These are phyloP conservation scores for Agrotis puta DNA, from an alignment of 2,888 invertebrate genomes.

Conservation along the genomic window DNA sequence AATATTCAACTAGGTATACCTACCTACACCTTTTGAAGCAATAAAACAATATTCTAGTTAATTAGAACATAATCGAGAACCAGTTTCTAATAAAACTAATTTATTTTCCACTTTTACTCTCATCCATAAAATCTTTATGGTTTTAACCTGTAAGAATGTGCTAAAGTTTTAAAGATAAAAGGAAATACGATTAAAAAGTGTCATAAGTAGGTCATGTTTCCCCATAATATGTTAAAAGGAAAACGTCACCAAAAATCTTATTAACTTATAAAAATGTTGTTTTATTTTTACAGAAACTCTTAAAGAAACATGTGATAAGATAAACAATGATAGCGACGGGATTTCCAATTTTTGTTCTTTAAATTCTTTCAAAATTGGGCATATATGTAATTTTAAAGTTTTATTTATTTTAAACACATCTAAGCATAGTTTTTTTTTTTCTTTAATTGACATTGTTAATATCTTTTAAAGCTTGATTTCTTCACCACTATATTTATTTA, in stretches of 20 bases:
- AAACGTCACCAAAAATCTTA: neutral
- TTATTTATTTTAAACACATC: too few species aligned
- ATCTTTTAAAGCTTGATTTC: too few species aligned
- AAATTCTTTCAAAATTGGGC: too few species aligned
- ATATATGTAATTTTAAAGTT: too few species aligned
- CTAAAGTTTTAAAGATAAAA: constrained; percentile 31
- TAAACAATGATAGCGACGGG: neutral
- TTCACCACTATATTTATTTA: too few species aligned
- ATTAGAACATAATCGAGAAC: neutral
- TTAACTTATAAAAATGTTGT: neutral
- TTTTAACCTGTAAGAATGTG: constrained; percentile 7
- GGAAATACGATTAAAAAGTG: constrained; percentile 34
- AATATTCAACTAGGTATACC: too few species aligned
- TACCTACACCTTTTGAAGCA: neutral
- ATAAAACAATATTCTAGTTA: neutral
- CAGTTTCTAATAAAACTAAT: neutral
- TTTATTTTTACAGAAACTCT: neutral
- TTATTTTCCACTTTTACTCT: neutral
- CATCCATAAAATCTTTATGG: constrained; percentile 17
- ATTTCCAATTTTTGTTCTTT: neutral
- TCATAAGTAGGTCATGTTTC: constrained; percentile 21
- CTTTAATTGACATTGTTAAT: too few species aligned
- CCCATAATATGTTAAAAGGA: neutral
- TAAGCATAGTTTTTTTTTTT: too few species aligned
- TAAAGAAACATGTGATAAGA: neutral